A percentile compares a stretch with the other conserved stretches of the same genome.
Evolutionary conservation across 2,888 invertebrate genomes (phyloP).

Genomic region (Melanchra persicariae): DNA sequence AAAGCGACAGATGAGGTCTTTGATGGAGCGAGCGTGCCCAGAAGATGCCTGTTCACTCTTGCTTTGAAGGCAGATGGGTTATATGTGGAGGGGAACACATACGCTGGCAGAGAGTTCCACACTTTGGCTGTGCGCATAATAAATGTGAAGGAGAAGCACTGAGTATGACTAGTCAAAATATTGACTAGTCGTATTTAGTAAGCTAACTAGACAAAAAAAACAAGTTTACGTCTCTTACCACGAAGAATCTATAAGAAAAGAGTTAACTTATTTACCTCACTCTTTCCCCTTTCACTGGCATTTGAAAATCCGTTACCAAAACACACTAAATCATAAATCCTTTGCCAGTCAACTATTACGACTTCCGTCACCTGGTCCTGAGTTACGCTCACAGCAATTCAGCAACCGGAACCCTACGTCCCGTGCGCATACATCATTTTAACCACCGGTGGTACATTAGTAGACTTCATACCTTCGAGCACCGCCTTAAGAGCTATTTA

Average conservation of each 20-base stretch:
- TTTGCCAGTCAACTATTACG: slow-evolving; percentile 40
- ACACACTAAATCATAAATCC: slow-evolving; percentile 29
- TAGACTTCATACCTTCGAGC: slow-evolving; percentile 56
- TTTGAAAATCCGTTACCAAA: background rate
- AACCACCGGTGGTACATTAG: slow-evolving; percentile 46
- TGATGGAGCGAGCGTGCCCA: no score
- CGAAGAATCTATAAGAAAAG: background rate
- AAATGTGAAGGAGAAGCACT: no score
- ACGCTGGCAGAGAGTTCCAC: no score
- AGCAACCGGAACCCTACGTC: slow-evolving; percentile 44
- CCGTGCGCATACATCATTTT: slow-evolving; percentile 52
- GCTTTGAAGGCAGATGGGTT: no score
- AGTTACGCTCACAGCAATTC: slow-evolving; percentile 36
- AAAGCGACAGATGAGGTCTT: no score
- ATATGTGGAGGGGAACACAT: no score
- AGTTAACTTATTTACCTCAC: background rate
- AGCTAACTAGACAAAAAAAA: background rate
- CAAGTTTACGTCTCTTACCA: background rate
- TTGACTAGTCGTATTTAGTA: no score
- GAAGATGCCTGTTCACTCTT: no score
- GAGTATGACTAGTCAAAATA: no score
- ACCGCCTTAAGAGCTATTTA: slow-evolving; percentile 76
- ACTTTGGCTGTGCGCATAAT: no score
- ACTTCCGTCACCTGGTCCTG: slow-evolving; percentile 41
- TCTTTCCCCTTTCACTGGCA: background rate